These are phyloP conservation scores for Thomomys bottae DNA, from an alignment of 2,113 vertebrate genomes.

Conservation along the genomic window DNA sequence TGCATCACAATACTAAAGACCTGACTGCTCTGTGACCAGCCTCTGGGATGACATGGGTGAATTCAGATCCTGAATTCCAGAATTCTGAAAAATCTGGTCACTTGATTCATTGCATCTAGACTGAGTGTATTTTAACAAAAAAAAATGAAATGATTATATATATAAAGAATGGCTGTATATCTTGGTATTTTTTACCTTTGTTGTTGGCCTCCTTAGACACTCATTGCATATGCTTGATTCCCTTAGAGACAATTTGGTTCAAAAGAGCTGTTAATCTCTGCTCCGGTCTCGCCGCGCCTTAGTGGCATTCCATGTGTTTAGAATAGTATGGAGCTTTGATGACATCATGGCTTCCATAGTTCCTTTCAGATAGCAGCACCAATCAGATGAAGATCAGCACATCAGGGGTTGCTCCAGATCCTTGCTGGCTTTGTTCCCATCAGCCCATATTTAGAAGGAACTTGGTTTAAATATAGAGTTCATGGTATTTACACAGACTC, in stretches of 20 bases:
- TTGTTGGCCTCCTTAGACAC: neutral
- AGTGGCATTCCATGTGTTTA: neutral
- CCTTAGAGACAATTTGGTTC: neutral
- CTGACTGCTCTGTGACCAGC: too few relatives aligned
- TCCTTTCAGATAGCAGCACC: neutral
- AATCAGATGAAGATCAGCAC: neutral
- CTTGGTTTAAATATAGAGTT: slow-evolving; percentile 40
- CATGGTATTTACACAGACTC: neutral
- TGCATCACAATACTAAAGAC: slow-evolving; percentile 24
- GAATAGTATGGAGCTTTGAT: neutral
- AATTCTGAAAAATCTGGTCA: slow-evolving; percentile 62
- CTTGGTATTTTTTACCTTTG: slow-evolving; percentile 49
- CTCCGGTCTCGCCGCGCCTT: neutral
- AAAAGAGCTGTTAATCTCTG: neutral
- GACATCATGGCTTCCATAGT: neutral
- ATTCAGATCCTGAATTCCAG: slow-evolving; percentile 46
- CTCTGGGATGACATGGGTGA: slow-evolving; percentile 18
- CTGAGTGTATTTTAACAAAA: slow-evolving; percentile 70
- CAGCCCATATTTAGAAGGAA: slow-evolving; percentile 21
- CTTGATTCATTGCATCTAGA: slow-evolving; percentile 59
- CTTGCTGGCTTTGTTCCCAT: slow-evolving; percentile 31
- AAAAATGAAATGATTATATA: slow-evolving; percentile 75
- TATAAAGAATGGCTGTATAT: slow-evolving; percentile 29
- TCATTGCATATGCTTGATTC: neutral
- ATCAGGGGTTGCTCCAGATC: slow-evolving; percentile 15